Evolutionary conservation across 2,113 vertebrate species (phyloP), one percentile per base, ranked within the genome.

Genomic region (Hiodon tergisus): DNA sequence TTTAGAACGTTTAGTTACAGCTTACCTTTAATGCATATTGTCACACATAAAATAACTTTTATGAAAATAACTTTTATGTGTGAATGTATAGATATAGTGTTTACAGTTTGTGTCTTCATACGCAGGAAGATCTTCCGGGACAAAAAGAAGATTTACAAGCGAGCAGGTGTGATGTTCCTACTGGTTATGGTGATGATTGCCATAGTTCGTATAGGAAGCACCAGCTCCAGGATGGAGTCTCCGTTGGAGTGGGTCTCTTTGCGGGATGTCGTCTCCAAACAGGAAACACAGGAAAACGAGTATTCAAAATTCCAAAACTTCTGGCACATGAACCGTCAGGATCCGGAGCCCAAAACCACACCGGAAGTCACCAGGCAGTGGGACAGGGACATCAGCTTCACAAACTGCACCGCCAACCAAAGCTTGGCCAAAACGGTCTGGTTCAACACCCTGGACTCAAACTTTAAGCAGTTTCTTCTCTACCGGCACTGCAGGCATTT

Each of bases 401-500:
- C 85, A 71, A 98, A 98, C 89, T 99, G 97, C 77, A 93, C 90
- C 0, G 87, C 91, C 83, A 98, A 96, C 78, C 60, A 81, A 77
- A 98, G 96, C 86, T 54, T 97, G 54, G 91, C 93, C 7, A 87
- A 87, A 5, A 77, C 88, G 67, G 76, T 90, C 6, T 98, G 95
- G 96, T 97, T 96, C 83, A 87, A 67, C n/a, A 77, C 84, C 8
- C 81, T 98, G 77, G 95, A 94, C 80, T 83, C 83, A 1, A 93
- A 93, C 75, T 99, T 97, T 83, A 88, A 91, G 83, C 93, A 96
- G 86, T 99, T 98, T 17, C 77, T 98, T 55, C 86, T 92, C 5
- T 98, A 98, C 58, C 90, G 94, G 3, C 97, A 99, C 83, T 99
- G 97, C 76, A 88, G 96, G 0, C 95, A 93, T 82, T 99, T 99